These are phyloP conservation scores for Hedychridium roseum DNA, from an alignment of 2,888 invertebrate genomes.

Conservation along the genomic window DNA sequence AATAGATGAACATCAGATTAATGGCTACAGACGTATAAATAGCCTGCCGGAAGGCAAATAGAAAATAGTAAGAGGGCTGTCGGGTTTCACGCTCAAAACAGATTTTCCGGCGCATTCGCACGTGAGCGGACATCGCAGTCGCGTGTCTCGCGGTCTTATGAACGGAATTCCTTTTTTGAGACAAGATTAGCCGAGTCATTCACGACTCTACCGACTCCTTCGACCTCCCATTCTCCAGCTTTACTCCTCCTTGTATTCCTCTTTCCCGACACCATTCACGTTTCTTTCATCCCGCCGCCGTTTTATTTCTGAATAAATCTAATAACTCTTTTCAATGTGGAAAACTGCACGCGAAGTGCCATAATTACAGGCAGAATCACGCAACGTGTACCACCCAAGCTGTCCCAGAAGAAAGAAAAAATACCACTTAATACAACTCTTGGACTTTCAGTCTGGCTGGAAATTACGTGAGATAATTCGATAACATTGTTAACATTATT, in stretches of 20 bases:
- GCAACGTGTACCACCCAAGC: conserved; percentile 1
- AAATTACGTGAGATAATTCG: too few relatives aligned
- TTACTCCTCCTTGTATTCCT: not conserved
- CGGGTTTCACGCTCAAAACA: conserved; percentile 11
- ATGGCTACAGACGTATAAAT: conserved; percentile 27
- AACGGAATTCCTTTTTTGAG: conserved; percentile 31
- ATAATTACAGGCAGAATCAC: conserved; percentile 9
- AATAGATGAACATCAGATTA: too few relatives aligned
- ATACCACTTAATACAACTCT: not conserved
- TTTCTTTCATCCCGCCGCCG: conserved; percentile 16
- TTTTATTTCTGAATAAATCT: too few relatives aligned
- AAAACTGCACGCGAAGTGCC: conserved; percentile 5
- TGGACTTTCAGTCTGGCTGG: conserved; percentile 5
- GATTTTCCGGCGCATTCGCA: conserved; percentile 22
- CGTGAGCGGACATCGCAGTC: conserved; percentile 16
- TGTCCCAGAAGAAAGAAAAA: not conserved
- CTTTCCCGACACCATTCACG: conserved; percentile 14
- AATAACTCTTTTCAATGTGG: too few relatives aligned
- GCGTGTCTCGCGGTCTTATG: conserved; percentile 27
- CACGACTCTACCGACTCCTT: conserved; percentile 17
- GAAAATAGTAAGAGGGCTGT: conserved; percentile 20
- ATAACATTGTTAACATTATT: too few relatives aligned
- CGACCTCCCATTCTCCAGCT: not conserved
- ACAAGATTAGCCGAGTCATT: conserved; percentile 38
- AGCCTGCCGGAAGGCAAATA: conserved; percentile 24